These are phyloP conservation scores for Trachemys scripta DNA, from an alignment of 2,113 vertebrate species.

Conservation along the genomic window DNA sequence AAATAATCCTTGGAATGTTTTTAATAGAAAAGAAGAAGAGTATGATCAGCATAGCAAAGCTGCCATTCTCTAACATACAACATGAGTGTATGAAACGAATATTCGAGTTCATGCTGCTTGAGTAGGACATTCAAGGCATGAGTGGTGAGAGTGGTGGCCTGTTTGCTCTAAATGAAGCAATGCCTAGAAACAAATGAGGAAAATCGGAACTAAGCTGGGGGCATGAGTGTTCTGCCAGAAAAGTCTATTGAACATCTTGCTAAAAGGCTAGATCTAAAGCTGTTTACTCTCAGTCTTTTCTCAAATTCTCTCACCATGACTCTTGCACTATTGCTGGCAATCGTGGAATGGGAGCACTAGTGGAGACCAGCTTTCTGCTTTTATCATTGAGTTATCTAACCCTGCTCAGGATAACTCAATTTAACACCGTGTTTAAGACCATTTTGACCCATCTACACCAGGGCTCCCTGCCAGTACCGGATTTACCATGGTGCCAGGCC, in stretches of 20 bases:
- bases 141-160: background rate
- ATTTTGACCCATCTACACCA: background rate
- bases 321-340: constrained; percentile 36
- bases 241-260: background rate
- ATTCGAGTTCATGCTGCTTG: background rate
- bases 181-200: background rate
- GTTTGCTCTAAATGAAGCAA: background rate
- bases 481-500: too few relatives aligned
- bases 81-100: background rate
- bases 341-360: constrained; percentile 35
- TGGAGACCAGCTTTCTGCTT: background rate
- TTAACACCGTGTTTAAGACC: background rate
- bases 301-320: background rate
- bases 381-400: background rate
- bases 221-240: background rate
- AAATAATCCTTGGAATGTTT: background rate
- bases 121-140: background rate
- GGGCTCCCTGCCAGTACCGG: background rate
- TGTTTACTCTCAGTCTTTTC: background rate
- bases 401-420: background rate
- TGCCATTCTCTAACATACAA: background rate
- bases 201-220: background rate
- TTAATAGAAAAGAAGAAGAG: background rate
- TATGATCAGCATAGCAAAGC: background rate
- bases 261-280: background rate